These are phyloP conservation scores for Adoxophyes honmai DNA, from an alignment of 1,140 invertebrate genomes.

Conservation along the genomic window DNA sequence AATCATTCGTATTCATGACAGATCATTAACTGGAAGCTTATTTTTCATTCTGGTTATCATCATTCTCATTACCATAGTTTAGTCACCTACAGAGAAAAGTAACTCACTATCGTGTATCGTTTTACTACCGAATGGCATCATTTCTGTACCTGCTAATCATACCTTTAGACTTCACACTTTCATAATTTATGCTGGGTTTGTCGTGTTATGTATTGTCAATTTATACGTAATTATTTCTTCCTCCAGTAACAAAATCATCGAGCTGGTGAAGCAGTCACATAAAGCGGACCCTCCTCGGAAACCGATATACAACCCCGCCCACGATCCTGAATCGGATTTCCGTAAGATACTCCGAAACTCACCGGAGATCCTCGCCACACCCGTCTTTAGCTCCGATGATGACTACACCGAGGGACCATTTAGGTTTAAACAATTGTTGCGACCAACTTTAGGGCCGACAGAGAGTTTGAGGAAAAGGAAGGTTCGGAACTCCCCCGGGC, in stretches of 20 bases:
- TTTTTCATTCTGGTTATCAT: conserved; percentile 54
- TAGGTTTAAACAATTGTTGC: conserved; percentile 83
- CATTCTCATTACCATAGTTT: too few species aligned
- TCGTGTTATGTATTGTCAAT: too few species aligned
- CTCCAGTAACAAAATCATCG: conserved; percentile 73
- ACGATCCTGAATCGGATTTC: conserved; percentile 68
- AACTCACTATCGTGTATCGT: too few species aligned
- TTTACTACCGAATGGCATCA: too few species aligned
- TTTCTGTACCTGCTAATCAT: too few species aligned
- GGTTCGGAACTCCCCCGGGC: conserved; percentile 59
- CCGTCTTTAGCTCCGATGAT: conserved; percentile 62
- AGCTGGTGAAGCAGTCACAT: conserved; percentile 64
- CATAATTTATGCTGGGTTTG: too few species aligned
- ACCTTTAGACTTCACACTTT: too few species aligned
- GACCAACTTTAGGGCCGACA: conserved; percentile 83
- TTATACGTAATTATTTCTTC: conserved; percentile 20
- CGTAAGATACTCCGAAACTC: conserved; percentile 74
- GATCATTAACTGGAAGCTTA: conserved; percentile 18
- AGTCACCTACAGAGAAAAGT: too few species aligned
- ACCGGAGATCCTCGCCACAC: conserved; percentile 68
- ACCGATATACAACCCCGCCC: conserved; percentile 49
- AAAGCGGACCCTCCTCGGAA: conserved; percentile 46
- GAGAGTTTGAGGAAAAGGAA: conserved; percentile 85
- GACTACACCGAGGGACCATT: conserved; percentile 82
- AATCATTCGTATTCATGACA: conserved; percentile 5